These are phyloP conservation scores for Symphodus melops DNA, from an alignment of 2,113 vertebrate genomes.

Conservation along the genomic window DNA sequence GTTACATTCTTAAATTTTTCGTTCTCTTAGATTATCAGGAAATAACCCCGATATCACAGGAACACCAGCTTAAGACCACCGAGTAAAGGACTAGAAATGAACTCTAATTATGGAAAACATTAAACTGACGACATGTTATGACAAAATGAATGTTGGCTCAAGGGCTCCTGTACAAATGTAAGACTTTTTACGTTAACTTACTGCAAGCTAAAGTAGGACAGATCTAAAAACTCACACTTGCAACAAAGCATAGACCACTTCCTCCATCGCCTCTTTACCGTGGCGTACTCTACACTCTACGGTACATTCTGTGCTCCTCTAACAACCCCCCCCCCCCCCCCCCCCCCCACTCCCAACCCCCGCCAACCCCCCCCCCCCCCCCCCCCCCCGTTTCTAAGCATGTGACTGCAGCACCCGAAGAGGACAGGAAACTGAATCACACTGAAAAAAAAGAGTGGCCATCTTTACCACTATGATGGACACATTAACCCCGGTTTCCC, in stretches of 20 bases:
- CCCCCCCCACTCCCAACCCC: too few species aligned
- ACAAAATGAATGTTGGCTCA: too few species aligned
- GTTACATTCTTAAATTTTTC: too few species aligned
- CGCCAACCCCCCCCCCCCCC: accelerated
- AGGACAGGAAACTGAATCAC: constrained; percentile 12
- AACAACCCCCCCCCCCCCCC: background rate
- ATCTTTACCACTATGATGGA: background rate
- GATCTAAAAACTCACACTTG: background rate
- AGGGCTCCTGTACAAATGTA: too few species aligned
- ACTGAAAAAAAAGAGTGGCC: background rate
- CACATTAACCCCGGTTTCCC: background rate
- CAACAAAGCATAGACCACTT: constrained; percentile 51
- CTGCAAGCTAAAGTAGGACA: background rate
- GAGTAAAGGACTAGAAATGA: too few species aligned
- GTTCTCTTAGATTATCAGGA: too few species aligned
- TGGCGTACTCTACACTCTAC: too few species aligned
- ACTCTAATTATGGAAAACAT: too few species aligned
- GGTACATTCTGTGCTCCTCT: too few species aligned
- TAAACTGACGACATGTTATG: too few species aligned
- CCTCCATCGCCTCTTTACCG: background rate
- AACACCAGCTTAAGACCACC: too few species aligned
- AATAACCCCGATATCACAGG: too few species aligned
- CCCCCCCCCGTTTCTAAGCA: background rate
- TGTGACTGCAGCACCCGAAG: background rate
- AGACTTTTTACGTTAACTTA: background rate